These are phyloP conservation scores for Onychomys torridus DNA, from an alignment of 2,797 vertebrate species.

Conservation along the genomic window DNA sequence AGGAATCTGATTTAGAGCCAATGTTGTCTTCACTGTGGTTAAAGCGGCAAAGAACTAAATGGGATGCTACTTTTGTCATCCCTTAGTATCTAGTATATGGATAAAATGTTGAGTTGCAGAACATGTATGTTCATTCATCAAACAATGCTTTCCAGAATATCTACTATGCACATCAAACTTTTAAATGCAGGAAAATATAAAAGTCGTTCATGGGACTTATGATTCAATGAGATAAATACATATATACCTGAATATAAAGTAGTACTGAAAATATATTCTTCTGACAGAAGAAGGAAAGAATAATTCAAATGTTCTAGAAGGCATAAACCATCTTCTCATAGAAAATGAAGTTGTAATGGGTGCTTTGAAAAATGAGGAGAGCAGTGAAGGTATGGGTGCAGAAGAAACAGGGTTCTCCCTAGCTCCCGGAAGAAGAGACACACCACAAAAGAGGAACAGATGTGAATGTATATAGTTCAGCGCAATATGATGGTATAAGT, in stretches of 20 bases:
- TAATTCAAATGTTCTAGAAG: not conserved
- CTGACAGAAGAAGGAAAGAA: not conserved
- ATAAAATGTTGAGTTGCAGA: not conserved
- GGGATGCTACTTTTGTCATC: not conserved
- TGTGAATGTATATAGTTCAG: not conserved
- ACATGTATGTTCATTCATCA: not conserved
- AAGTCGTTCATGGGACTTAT: not conserved
- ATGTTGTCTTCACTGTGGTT: conserved; percentile 31
- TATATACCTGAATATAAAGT: not conserved
- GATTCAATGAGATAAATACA: not conserved
- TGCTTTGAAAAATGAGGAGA: not conserved
- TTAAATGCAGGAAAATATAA: conserved; percentile 11
- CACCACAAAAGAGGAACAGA: not conserved
- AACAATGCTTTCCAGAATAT: not conserved
- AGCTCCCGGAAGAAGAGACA: not conserved
- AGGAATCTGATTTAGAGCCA: conserved; percentile 23
- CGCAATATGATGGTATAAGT: not conserved
- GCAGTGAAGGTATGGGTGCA: not conserved
- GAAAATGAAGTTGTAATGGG: not conserved
- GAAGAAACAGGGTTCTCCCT: not conserved
- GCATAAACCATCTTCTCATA: not conserved
- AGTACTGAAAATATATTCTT: conserved; percentile 34
- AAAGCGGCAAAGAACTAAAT: not conserved
- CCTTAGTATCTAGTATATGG: conserved; percentile 33
- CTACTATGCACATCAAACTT: not conserved